A percentile compares a stretch with the other conserved stretches of the same genome.
These are phyloP conservation scores for Cephalotes varians DNA, from an alignment of 2,888 invertebrate genomes.

Conservation along the genomic window DNA sequence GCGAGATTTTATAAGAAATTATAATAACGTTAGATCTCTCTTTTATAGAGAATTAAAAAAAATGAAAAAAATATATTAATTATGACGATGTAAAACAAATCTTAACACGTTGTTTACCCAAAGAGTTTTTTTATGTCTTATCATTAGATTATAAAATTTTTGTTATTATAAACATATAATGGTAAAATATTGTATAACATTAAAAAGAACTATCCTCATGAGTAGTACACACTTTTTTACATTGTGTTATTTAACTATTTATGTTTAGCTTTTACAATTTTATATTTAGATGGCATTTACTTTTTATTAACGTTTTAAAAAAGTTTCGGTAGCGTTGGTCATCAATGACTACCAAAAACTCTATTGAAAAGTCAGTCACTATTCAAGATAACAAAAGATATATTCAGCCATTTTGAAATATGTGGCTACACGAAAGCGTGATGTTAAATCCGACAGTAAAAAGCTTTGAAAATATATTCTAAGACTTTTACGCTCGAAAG, in stretches of 20 bases:
- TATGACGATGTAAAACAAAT: not conserved
- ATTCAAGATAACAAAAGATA: not conserved
- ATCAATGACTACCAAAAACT: not conserved
- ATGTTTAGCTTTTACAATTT: not conserved
- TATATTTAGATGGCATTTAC: not conserved
- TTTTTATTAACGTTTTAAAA: not conserved
- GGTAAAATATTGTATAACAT: not conserved
- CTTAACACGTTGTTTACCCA: not conserved
- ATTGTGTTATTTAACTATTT: not conserved
- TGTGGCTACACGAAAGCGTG: not conserved
- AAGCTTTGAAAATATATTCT: not conserved
- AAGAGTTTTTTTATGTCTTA: not conserved
- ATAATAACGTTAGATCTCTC: conserved; percentile 8
- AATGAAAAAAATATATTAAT: not conserved
- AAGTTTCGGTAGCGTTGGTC: not conserved
- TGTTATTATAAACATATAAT: not conserved
- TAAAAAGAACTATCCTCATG: not conserved
- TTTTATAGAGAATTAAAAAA: not conserved
- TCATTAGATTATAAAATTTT: not conserved
- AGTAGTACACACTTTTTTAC: not conserved
- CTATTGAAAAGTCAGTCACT: not conserved
- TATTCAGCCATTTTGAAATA: too few relatives aligned
- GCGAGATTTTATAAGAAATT: conserved; percentile 15
- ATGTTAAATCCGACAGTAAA: not conserved
- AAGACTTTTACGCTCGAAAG: not conserved